Evolutionary conservation across 2,797 vertebrate species (phyloP), one percentile per base, ranked within the genome.

Genomic region (Periparus ater): DNA sequence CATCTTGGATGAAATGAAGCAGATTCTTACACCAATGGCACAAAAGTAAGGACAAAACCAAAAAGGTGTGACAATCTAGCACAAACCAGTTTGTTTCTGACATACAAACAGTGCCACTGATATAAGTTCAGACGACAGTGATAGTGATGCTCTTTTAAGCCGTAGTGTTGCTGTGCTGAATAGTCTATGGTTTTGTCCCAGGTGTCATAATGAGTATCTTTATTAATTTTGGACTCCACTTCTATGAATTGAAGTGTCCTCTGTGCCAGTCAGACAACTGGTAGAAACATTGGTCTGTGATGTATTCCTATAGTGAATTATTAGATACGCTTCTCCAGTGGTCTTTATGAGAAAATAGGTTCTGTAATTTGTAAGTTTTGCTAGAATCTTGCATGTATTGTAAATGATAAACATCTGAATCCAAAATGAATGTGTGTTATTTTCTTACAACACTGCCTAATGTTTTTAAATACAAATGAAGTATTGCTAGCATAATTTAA

Each of bases 1-100:
- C 78, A 99, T 99, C 93, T 97, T 99, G 94, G 99, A 99, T 22
- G 99, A 99, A 96, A 99, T 99, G 98, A 99, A 99, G 96, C 98
- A 99, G 98, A 98, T 98, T 88, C 98, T 99, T 93, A 98, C 98
- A 2, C 99, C 99, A 32, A 98, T 99, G 98, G 98, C 98, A n/a
- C 98, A 99, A 94, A 99, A 99, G 99, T 99, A 98, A 99, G 98
- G 48, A 67, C 7, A 78, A 53, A 86, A 79, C 3, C 8, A 15
- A 7, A 36, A 42, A 38, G 6, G 1, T n/a, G 62, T 84, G 57
- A 67, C 26, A 53, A 0, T 47, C 9, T 55, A 23, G 21, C 13
- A 20, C 17, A 23, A 61, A 40, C 27, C 0, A 2, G 3, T 73
- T 61, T 83, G 16, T 50, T 65, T 53, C 17, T 77, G 68, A 40